Evolutionary conservation across 35 echinoderm and acorn worm species (phyloP).

Genomic region (Ophioderma brevispina): DNA sequence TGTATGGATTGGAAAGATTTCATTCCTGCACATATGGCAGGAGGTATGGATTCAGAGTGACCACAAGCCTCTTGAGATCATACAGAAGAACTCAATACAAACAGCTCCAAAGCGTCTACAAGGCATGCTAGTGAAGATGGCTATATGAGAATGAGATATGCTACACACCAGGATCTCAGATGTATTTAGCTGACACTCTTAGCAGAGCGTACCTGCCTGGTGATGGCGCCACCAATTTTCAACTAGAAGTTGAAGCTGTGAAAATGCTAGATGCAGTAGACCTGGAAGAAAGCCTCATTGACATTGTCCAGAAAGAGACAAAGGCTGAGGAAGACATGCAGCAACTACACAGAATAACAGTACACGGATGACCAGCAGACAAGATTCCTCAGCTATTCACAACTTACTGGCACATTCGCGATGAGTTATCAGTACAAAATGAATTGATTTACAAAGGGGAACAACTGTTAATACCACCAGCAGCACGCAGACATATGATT

Average conservation of each 20-base stretch:
- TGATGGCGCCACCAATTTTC: background rate
- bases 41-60: background rate
- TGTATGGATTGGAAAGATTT: constrained; percentile 62
- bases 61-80: background rate
- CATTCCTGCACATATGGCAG: constrained; percentile 39
- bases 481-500: constrained; percentile 14
- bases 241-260: background rate
- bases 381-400: constrained; percentile 20
- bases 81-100: background rate
- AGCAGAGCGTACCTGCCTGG: background rate
- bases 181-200: constrained; percentile 20
- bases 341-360: constrained; percentile 2
- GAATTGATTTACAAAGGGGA: constrained; percentile 29
- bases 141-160: constrained; percentile 11
- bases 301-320: background rate
- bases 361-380: constrained; percentile 39
- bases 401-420: constrained; percentile 47
- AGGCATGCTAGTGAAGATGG: background rate
- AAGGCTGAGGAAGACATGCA: constrained; percentile 22
- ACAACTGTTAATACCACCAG: constrained; percentile 45
- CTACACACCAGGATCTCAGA: background rate
- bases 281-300: background rate
- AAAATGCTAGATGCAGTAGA: background rate
- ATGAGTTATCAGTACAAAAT: constrained; percentile 53
- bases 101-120: constrained; percentile 12